phyloP scores from a whole-genome alignment of 2,888 invertebrate genomes.

The Gandaritis pyraliata region DNA sequence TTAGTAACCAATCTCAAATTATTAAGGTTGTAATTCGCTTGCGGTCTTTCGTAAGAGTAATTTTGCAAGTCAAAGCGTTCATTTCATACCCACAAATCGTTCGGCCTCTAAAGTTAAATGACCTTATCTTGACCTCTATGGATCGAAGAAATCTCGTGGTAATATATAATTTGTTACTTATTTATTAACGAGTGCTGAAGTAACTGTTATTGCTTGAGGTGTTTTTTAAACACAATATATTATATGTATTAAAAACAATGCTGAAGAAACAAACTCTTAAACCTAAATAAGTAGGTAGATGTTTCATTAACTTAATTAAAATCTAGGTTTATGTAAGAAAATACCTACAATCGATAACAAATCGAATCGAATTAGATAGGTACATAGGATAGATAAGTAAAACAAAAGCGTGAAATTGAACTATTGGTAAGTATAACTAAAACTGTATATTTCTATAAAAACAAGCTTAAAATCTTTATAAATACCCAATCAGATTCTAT shows the following conservation, averaged over 20 bases:
- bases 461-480: neutral
- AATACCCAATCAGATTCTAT: neutral
- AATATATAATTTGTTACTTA: conserved; percentile 42
- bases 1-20: conserved; percentile 3
- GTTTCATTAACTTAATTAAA: no score
- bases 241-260: no score
- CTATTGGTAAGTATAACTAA: no score
- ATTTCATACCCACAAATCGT: conserved; percentile 37
- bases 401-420: no score
- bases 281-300: no score
- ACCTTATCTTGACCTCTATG: conserved; percentile 69
- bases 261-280: no score
- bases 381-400: no score
- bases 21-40: conserved; percentile 20
- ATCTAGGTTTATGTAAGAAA: no score
- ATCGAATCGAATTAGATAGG: no score
- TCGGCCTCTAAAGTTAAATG: conserved; percentile 66
- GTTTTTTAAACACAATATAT: no score
- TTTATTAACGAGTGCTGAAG: conserved; percentile 29
- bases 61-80: conserved; percentile 25
- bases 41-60: conserved; percentile 8
- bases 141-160: conserved; percentile 43
- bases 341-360: no score
- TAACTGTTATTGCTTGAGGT: conserved; percentile 16
- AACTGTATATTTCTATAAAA: neutral